Percentiles rank a stretch among this genome's conserved stretches.
Conservation (phyloP, 2,888 invertebrate species). For the Rhagonycha lutea region DNA sequence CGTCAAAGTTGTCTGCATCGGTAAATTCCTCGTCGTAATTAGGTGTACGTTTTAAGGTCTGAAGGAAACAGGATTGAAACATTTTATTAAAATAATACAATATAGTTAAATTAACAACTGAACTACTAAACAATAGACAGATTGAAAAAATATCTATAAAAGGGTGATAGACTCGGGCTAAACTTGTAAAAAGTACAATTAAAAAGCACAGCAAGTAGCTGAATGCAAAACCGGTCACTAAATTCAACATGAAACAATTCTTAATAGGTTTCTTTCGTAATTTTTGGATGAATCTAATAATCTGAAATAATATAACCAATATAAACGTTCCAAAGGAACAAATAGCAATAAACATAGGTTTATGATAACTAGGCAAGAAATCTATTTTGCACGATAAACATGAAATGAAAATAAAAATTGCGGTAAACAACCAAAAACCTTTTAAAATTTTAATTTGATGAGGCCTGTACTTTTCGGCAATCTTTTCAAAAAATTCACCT, state of each 20-base stretch:
- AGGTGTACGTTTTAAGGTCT: background rate
- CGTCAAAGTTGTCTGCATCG: background rate
- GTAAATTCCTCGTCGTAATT: conserved; percentile 1
- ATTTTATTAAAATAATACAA: background rate
- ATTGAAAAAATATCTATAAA: background rate
- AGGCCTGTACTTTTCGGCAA: background rate
- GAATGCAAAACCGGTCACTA: background rate
- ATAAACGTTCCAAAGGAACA: background rate
- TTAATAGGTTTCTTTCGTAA: background rate
- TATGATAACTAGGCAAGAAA: background rate
- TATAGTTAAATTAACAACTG: background rate
- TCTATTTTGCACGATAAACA: background rate
- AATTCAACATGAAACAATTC: background rate
- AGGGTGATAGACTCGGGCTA: background rate
- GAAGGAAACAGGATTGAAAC: conserved; percentile 1
- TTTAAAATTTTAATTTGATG: background rate
- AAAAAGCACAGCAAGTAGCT: background rate
- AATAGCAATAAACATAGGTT: background rate
- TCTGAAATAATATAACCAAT: background rate
- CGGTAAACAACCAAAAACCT: background rate
- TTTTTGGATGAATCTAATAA: background rate
- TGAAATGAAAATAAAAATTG: background rate
- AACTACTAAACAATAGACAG: background rate
- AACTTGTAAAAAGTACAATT: background rate
- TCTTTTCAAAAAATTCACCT: background rate